Percentiles rank a stretch among this genome's conserved stretches.
These are phyloP conservation scores for Drosophila rhopaloa DNA, from an alignment of 1,140 invertebrate genomes.

Conservation along the genomic window DNA sequence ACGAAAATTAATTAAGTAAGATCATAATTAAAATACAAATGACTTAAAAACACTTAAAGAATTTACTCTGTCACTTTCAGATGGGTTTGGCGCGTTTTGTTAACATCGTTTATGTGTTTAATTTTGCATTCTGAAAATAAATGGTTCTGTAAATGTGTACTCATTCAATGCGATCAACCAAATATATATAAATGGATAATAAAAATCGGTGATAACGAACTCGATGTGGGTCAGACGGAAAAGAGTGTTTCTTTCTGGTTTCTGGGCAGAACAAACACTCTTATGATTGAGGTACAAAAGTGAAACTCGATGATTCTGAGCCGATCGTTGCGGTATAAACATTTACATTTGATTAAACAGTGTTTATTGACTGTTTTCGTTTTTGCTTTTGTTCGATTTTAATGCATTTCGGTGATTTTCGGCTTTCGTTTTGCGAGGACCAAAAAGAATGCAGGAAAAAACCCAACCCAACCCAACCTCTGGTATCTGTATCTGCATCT, in stretches of 20 bases:
- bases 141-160: slow-evolving; percentile 30
- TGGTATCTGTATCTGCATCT: slow-evolving; percentile 36
- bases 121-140: slow-evolving; percentile 4
- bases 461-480: slow-evolving; percentile 14
- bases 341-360: slow-evolving; percentile 77
- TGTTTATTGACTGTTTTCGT: slow-evolving; percentile 70
- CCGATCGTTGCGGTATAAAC: slow-evolving; percentile 47
- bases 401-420: slow-evolving; percentile 43
- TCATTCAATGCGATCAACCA: slow-evolving; percentile 19
- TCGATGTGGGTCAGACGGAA: slow-evolving; percentile 65
- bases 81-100: slow-evolving; percentile 14
- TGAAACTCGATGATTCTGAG: slow-evolving; percentile 54
- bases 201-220: slow-evolving; percentile 59
- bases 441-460: slow-evolving; percentile 21
- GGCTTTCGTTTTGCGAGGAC: slow-evolving; percentile 52
- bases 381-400: slow-evolving; percentile 54
- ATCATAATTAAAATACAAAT: neutral
- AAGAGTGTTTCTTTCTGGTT: slow-evolving; percentile 19
- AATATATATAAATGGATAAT: slow-evolving; percentile 44
- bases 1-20: neutral
- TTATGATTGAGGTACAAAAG: slow-evolving; percentile 58
- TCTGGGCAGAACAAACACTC: slow-evolving; percentile 52
- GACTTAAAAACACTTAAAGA: slow-evolving; percentile 1
- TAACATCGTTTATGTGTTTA: slow-evolving; percentile 7
- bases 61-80: slow-evolving; percentile 32